Evolutionary conservation across 2,888 invertebrate genomes (phyloP), one percentile per base, ranked within the genome.

Genomic region (Macaria notata): DNA sequence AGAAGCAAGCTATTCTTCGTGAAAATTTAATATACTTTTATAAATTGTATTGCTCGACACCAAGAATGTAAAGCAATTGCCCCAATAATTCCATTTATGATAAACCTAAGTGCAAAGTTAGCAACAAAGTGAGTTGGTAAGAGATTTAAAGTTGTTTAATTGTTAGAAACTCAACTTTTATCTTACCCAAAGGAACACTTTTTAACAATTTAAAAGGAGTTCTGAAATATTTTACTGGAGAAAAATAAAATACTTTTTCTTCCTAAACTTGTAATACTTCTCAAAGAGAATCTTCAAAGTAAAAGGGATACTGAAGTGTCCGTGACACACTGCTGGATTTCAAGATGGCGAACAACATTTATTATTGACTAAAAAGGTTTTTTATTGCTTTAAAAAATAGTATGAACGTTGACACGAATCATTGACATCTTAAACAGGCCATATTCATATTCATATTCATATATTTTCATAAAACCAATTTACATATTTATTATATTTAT

Each of bases 181-280:
- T 66, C 65, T 68, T 66, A 71, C 66, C 59, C 54, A n/a, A 36
- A 46, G 52, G 59, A 55, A 55, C 65, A 66, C 66, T 70, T 67
- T 70, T 69, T 65, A 68, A 54, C 59, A 63, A 68, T 72, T 57
- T 68, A 65, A 69, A 73, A 67, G 64, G 63, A 68, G 57, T 61
- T 53, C 56, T 57, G 62, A 68, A 75, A 73, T 73, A 71, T 75
- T 75, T 68, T 64, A 63, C 62, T 33, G 56, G 31, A 50, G 49
- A 63, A 69, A 66, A 68, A 70, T 71, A 74, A 75, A 73, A 70
- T 64, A 65, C 64, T 66, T 70, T 68, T 66, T 69, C 66, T 71
- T 74, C 68, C 70, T 67, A 75, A 83, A 81, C 71, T 80, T 74
- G 71, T 78, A 72, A 78, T 76, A 73, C 75, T 78, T 76, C 65